Evolutionary conservation across 2,888 invertebrate genomes (phyloP).

Genomic region (Acronicta alni): DNA sequence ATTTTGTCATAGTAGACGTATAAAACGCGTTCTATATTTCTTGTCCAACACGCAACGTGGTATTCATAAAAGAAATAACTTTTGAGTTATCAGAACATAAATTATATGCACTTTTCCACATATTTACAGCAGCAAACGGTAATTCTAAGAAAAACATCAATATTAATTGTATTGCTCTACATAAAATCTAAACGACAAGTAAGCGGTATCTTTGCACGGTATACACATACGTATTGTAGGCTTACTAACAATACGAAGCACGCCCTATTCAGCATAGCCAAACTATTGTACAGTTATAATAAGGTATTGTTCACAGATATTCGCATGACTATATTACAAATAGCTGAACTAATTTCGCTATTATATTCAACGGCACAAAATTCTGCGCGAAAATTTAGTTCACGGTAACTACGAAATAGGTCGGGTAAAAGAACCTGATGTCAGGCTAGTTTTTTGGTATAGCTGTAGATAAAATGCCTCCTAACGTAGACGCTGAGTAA

Average conservation of each 20-base stretch:
- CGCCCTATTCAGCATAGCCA: constrained; percentile 15
- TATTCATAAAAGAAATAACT: too few relatives aligned
- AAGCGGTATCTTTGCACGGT: not conserved
- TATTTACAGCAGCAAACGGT: not conserved
- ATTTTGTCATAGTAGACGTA: too few relatives aligned
- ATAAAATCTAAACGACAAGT: not conserved
- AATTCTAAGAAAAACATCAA: not conserved
- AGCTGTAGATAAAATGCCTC: not conserved
- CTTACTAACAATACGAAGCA: constrained; percentile 33
- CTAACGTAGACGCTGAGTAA: too few relatives aligned
- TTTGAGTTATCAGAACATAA: too few relatives aligned
- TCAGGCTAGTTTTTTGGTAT: not conserved
- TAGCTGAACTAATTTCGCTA: constrained; percentile 26
- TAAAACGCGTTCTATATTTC: too few relatives aligned
- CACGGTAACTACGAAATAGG: not conserved
- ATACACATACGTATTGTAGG: not conserved
- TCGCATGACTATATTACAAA: constrained; percentile 38
- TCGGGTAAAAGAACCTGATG: not conserved
- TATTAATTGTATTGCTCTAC: not conserved
- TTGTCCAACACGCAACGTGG: too few relatives aligned
- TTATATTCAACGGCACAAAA: constrained; percentile 32
- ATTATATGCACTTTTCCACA: too few relatives aligned
- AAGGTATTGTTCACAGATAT: constrained; percentile 38
- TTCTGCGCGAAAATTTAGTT: constrained; percentile 1
- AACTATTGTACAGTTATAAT: constrained; percentile 39